These are phyloP conservation scores for Platygyra sinensis DNA, from an alignment of 64 coral and sea anemone species.

Conservation along the genomic window DNA sequence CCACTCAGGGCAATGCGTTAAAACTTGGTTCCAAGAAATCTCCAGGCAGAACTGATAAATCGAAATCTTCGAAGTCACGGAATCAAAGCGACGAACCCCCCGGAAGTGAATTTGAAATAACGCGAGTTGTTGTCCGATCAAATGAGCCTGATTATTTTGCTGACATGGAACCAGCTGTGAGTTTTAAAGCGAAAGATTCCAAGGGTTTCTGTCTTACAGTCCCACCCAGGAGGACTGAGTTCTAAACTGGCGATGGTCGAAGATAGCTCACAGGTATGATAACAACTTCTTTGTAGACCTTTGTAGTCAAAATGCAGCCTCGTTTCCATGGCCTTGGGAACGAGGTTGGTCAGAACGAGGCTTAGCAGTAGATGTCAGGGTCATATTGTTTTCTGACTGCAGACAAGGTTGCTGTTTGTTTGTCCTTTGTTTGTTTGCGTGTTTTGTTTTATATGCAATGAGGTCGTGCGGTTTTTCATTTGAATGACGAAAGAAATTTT, in stretches of 20 bases:
- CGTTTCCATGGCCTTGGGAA: background rate
- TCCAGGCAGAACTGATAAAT: slow-evolving; percentile 33
- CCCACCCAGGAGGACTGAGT: background rate
- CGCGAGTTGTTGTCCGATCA: slow-evolving; percentile 47
- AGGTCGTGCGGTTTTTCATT: no score
- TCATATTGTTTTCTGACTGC: no score
- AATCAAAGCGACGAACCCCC: background rate
- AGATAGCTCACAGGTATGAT: slow-evolving; percentile 60
- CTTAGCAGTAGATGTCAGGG: no score
- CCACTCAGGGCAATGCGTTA: slow-evolving; percentile 59
- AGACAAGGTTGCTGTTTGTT: no score
- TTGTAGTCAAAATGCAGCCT: background rate
- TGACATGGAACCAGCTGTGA: slow-evolving; percentile 72
- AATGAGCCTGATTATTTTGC: slow-evolving; percentile 82
- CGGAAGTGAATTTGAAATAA: slow-evolving; percentile 77
- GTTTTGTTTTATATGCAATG: no score
- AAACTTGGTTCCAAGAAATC: slow-evolving; percentile 74
- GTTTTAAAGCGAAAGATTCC: slow-evolving; percentile 54
- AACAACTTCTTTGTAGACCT: background rate
- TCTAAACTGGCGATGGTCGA: slow-evolving; percentile 63
- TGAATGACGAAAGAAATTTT: no score
- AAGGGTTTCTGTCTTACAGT: background rate
- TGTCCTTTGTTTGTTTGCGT: no score
- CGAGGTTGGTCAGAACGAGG: no score
- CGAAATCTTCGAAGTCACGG: slow-evolving; percentile 28